These are phyloP conservation scores for Lindbergichthys nudifrons DNA, from an alignment of 2,797 vertebrate species.

Conservation along the genomic window DNA sequence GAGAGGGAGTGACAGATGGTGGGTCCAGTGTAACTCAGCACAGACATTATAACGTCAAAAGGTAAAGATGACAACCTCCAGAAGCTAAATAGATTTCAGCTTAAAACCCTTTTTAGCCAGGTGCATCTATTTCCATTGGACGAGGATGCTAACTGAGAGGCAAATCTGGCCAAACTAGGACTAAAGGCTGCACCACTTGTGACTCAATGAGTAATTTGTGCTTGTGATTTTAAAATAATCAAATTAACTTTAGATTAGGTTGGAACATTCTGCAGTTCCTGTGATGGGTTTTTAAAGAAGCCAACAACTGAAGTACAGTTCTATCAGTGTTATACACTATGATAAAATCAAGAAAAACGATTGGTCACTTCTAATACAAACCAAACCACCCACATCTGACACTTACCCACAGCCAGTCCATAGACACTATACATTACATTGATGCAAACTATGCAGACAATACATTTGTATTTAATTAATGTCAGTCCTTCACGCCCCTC, in stretches of 20 bases:
- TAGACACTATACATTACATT: too few species aligned
- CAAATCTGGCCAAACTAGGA: neutral
- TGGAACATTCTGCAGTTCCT: neutral
- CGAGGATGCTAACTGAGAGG: neutral
- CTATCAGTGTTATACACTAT: neutral
- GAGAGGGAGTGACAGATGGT: conserved; percentile 77
- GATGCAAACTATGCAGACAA: too few species aligned
- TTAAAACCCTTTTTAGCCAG: neutral
- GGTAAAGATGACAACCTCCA: conserved; percentile 46
- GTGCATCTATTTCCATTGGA: neutral
- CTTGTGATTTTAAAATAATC: neutral
- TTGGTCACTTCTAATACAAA: neutral
- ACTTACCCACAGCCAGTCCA: too few species aligned
- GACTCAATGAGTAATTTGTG: neutral
- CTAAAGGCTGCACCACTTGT: neutral
- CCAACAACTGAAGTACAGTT: neutral
- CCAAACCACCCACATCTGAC: too few species aligned
- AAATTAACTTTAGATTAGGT: neutral
- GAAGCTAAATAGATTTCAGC: neutral
- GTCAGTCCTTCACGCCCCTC: too few species aligned
- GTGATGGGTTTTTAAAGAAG: too few species aligned
- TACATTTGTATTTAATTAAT: too few species aligned
- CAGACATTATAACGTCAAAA: conserved; percentile 42
- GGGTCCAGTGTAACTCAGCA: conserved; percentile 35
- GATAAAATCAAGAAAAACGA: neutral